A percentile compares a stretch with the other conserved stretches of the same genome.
phyloP scores from a whole-genome alignment of 2,797 vertebrate genomes.

The Melanotaenia pygmaea region DNA sequence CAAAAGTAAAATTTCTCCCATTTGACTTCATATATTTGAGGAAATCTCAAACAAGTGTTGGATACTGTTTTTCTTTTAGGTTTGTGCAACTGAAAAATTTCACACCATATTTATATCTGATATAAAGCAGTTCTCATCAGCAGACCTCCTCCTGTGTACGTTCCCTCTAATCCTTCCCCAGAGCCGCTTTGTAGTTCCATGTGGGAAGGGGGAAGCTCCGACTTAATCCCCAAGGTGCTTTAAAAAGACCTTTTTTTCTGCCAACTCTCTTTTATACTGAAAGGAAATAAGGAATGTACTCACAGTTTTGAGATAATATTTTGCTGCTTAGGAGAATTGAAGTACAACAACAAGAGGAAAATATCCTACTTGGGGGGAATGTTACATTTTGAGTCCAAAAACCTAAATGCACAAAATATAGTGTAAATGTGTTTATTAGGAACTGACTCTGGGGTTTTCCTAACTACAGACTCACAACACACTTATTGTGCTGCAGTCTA shows the following conservation, averaged over 20 bases:
- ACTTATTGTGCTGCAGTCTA: background rate
- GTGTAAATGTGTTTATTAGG: background rate
- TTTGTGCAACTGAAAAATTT: slow-evolving; percentile 45
- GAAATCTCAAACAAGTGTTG: slow-evolving; percentile 11
- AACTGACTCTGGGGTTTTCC: slow-evolving; percentile 7
- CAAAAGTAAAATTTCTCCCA: slow-evolving; percentile 8
- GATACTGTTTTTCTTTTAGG: slow-evolving; percentile 36
- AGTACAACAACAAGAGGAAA: slow-evolving; percentile 30
- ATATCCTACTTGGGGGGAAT: slow-evolving; percentile 24
- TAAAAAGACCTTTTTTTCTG: slow-evolving; percentile 60
- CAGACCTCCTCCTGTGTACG: slow-evolving; percentile 61
- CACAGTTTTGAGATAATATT: slow-evolving; percentile 36
- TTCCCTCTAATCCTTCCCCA: slow-evolving; percentile 69
- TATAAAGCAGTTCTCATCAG: slow-evolving; percentile 54
- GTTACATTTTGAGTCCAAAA: slow-evolving; percentile 21
- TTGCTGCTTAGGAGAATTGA: slow-evolving; percentile 26
- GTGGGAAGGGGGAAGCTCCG: slow-evolving; percentile 51
- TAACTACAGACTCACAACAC: slow-evolving; percentile 3
- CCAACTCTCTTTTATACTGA: slow-evolving; percentile 54
- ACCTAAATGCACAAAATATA: slow-evolving; percentile 5
- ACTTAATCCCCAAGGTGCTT: slow-evolving; percentile 73
- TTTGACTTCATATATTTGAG: slow-evolving; percentile 1
- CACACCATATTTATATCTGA: slow-evolving; percentile 64
- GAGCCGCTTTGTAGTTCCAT: slow-evolving; percentile 70
- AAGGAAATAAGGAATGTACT: slow-evolving; percentile 44